A percentile compares a stretch with the other conserved stretches of the same genome.
Evolutionary conservation across 1,140 invertebrate species (phyloP).

Genomic region (Drosophila lacteicornis): DNA sequence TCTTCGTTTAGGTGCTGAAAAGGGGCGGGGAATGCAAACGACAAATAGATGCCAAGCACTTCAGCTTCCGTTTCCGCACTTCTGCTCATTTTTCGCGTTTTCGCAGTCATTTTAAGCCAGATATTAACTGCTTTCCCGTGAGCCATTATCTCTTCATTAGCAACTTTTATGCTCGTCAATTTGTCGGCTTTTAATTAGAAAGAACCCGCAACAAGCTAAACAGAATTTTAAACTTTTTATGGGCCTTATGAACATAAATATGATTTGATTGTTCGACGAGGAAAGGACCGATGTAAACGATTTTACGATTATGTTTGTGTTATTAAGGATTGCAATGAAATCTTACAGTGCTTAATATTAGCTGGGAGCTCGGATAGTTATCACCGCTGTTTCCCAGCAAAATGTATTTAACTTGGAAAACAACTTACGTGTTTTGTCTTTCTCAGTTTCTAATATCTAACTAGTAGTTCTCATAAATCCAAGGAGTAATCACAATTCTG

Average conservation of each 20-base stretch:
- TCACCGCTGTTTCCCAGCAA: too few species aligned
- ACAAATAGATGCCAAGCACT: slow-evolving; percentile 28
- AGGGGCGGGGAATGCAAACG: background rate
- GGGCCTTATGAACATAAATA: slow-evolving; percentile 45
- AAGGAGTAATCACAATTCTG: too few species aligned
- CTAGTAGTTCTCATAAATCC: too few species aligned
- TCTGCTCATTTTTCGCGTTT: background rate
- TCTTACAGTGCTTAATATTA: slow-evolving; percentile 10
- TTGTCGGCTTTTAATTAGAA: slow-evolving; percentile 59
- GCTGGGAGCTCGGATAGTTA: too few species aligned
- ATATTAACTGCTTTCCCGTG: slow-evolving; percentile 37
- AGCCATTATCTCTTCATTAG: slow-evolving; percentile 59
- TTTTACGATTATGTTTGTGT: slow-evolving; percentile 25
- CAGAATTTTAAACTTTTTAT: slow-evolving; percentile 44
- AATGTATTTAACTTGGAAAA: too few species aligned
- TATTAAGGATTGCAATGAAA: slow-evolving; percentile 27
- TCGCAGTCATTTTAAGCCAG: slow-evolving; percentile 10
- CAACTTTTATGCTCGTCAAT: slow-evolving; percentile 56
- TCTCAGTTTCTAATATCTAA: too few species aligned
- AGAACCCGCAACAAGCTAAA: slow-evolving; percentile 38
- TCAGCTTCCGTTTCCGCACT: slow-evolving; percentile 17
- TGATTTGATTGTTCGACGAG: slow-evolving; percentile 25
- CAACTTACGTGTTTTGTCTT: too few species aligned
- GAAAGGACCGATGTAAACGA: slow-evolving; percentile 9
- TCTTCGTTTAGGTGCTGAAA: slow-evolving; percentile 13